Percentiles rank a stretch among this genome's conserved stretches.
Conservation (phyloP, 2,797 vertebrate species). For the Rhincodon typus region DNA sequence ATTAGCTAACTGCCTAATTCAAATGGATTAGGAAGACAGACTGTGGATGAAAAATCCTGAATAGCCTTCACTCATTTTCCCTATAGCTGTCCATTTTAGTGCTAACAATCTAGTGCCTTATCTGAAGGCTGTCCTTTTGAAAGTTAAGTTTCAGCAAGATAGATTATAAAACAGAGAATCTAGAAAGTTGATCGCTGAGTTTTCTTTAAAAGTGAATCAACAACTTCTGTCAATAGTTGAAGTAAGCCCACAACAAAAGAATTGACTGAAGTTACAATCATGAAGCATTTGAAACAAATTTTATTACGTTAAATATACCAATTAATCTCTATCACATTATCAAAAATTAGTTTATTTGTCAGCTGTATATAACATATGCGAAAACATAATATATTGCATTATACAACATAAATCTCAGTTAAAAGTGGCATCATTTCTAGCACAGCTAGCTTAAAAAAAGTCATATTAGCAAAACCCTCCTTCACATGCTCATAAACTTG, state of each 20-base stretch:
- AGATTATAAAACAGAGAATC: not conserved
- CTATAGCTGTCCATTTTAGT: not conserved
- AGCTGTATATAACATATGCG: not conserved
- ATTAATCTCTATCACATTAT: not conserved
- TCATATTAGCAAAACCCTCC: not conserved
- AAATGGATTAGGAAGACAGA: conserved; percentile 15
- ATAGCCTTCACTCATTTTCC: conserved; percentile 10
- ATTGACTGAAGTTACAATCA: not conserved
- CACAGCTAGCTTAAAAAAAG: not conserved
- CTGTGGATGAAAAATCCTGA: conserved; percentile 23
- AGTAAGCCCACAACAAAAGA: not conserved
- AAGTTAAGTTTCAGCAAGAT: not conserved
- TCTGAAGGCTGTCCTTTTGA: not conserved
- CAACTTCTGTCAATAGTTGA: not conserved
- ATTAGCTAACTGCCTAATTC: conserved; percentile 27
- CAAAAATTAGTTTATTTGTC: not conserved
- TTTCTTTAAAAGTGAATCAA: not conserved
- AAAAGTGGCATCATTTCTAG: not conserved
- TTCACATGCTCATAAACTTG: not conserved
- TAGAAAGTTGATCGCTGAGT: not conserved
- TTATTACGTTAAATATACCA: not conserved
- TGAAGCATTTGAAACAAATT: not conserved
- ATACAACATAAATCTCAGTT: not conserved
- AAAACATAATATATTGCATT: not conserved
- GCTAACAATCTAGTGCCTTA: not conserved